Evolutionary conservation across 2,888 invertebrate species (phyloP), one percentile per base, ranked within the genome.

Genomic region (Polydrusus cervinus): DNA sequence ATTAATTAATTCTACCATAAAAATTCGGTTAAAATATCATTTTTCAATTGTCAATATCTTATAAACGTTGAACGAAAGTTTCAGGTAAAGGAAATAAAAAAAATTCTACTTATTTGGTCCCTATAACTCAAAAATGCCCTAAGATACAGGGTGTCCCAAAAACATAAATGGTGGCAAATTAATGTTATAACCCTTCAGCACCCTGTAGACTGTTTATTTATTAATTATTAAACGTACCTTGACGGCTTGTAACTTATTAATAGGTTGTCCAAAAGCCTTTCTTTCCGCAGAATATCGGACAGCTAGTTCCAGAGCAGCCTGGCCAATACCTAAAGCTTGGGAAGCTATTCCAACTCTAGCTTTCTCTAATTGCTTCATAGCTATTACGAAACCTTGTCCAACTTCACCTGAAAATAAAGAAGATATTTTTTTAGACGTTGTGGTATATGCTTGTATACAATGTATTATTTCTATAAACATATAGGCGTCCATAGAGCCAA

Each of bases 311-410:
- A 94, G 84, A 0, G 94, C 91, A 0, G 93, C 91, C 86, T 94
- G 94, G 0, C 90, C 93, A 74, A 94, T 94, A 55, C 94, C 94
- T 6, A 94, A 86, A 43, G 93, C 94, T 84, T 94, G 94, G 0
- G 92, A 90, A 0, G 94, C 93, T 78, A 94, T 93, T 0, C 94
- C 94, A 51, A 94, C 91, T 80, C 94, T 86, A 0, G 91, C 94
- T 83, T 91, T 91, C 87, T 94, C 93, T 51, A 91, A 85, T 82
- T 92, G 91, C 57, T 84, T 89, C 94, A 94, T 94, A 20, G 94
- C 94, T 74, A 93, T 91, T 84, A 89, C 90, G 87, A 94, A 94
- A 7, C 94, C 94, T 60, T 90, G 90, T 0, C 93, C 93, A 53
- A 87, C 79, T 76, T 75, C 78, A 77, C 87, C 86, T 75, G 85